phyloP scores from a whole-genome alignment of 2,797 vertebrate genomes.

The Geotrypetes seraphini region DNA sequence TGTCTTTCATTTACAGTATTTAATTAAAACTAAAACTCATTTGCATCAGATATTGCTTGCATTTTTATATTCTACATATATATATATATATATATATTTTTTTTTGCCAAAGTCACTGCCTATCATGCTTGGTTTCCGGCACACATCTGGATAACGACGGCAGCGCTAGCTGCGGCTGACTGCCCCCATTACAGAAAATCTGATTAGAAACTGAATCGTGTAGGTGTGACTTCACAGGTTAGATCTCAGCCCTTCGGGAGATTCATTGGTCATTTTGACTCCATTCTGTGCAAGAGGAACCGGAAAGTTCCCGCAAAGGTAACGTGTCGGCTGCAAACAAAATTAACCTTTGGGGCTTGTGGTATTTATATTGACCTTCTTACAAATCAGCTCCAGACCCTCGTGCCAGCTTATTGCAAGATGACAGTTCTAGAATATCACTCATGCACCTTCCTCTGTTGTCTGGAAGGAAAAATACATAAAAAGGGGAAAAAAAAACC shows the following conservation, averaged over 20 bases:
- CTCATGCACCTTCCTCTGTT: slow-evolving; percentile 14
- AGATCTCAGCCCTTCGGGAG: slow-evolving; percentile 19
- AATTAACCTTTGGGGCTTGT: slow-evolving; percentile 30
- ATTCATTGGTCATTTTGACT: slow-evolving; percentile 26
- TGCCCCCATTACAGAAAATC: slow-evolving; percentile 28
- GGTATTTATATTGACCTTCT: slow-evolving; percentile 26
- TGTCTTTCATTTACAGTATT: too few relatives aligned
- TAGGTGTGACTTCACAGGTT: slow-evolving; percentile 8
- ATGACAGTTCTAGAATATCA: slow-evolving; percentile 27
- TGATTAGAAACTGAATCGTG: slow-evolving; percentile 25
- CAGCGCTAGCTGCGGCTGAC: slow-evolving; percentile 28
- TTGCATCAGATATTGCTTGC: too few relatives aligned
- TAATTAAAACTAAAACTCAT: too few relatives aligned
- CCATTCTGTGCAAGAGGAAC: slow-evolving; percentile 6
- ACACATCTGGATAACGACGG: too few relatives aligned
- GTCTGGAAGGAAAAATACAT: slow-evolving; percentile 17
- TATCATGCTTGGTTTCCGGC: too few relatives aligned
- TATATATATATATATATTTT: too few relatives aligned
- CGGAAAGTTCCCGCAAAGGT: slow-evolving; percentile 26
- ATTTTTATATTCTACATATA: too few relatives aligned
- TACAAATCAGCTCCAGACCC: slow-evolving; percentile 28
- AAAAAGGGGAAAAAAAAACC: slow-evolving; percentile 23
- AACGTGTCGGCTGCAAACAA: slow-evolving; percentile 33
- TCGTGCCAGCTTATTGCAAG: slow-evolving; percentile 13
- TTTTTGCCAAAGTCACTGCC: too few relatives aligned